Evolutionary conservation across 1,140 invertebrate genomes (phyloP).

Genomic region (Muscidifurax raptorellus): DNA sequence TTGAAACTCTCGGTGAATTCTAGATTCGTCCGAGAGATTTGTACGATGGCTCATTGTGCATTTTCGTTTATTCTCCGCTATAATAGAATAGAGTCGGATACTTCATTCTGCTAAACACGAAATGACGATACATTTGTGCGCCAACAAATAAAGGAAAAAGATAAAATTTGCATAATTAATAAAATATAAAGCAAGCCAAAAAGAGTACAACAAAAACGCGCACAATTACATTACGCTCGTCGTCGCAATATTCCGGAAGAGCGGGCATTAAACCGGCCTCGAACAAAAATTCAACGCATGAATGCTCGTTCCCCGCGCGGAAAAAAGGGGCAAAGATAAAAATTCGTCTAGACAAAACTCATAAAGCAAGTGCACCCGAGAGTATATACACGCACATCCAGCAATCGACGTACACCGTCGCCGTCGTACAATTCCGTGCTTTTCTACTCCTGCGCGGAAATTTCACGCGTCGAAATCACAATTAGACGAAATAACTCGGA

Average conservation of each 20-base stretch:
- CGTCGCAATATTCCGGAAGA: not conserved
- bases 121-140: too few species aligned
- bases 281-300: not conserved
- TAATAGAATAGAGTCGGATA: not conserved
- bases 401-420: not conserved
- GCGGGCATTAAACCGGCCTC: not conserved
- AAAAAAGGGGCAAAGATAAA: not conserved
- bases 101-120: not conserved
- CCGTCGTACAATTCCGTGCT: conserved; percentile 9
- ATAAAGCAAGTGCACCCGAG: not conserved
- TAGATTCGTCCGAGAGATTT: not conserved
- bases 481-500: conserved; percentile 59
- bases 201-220: not conserved
- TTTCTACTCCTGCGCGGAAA: not conserved
- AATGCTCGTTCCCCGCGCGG: not conserved
- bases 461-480: conserved; percentile 39
- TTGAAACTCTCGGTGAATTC: not conserved
- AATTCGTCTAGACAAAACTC: not conserved
- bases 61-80: not conserved
- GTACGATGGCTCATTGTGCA: too few species aligned
- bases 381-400: not conserved
- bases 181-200: not conserved
- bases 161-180: not conserved
- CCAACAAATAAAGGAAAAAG: not conserved
- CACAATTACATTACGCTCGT: not conserved